Evolutionary conservation across 2,797 vertebrate genomes (phyloP).

Genomic region (Gymnothorax javanicus): DNA sequence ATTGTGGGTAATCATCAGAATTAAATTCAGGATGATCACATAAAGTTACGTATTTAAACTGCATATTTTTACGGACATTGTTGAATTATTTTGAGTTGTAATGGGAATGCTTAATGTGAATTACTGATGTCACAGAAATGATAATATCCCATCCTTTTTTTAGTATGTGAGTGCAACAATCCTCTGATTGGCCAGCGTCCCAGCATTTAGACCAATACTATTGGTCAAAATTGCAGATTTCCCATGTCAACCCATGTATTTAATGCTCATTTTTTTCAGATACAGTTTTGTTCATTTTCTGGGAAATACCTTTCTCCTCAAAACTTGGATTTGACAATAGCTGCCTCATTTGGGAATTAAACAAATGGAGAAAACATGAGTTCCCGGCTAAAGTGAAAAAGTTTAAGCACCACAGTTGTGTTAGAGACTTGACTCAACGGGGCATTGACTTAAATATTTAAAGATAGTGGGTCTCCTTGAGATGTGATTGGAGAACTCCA

Average conservation of each 20-base stretch:
- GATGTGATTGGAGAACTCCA: neutral
- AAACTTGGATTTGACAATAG: neutral
- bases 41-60: neutral
- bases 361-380: neutral
- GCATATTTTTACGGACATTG: neutral
- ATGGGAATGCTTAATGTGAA: neutral
- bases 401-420: neutral
- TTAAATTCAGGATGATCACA: neutral
- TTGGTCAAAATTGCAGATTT: neutral
- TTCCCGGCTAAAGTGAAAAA: neutral
- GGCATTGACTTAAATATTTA: neutral
- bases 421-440: neutral
- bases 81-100: neutral
- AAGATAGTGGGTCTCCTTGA: neutral
- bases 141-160: neutral
- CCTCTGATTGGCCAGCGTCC: neutral
- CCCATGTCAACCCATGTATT: neutral
- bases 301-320: neutral
- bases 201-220: neutral
- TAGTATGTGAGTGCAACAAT: neutral
- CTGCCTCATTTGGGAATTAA: neutral
- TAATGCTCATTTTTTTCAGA: neutral
- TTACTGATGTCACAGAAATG: neutral
- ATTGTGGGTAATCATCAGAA: neutral
- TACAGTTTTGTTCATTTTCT: neutral